These are phyloP conservation scores for Andrena chrysosceles DNA, from an alignment of 2,888 invertebrate genomes.

Conservation along the genomic window DNA sequence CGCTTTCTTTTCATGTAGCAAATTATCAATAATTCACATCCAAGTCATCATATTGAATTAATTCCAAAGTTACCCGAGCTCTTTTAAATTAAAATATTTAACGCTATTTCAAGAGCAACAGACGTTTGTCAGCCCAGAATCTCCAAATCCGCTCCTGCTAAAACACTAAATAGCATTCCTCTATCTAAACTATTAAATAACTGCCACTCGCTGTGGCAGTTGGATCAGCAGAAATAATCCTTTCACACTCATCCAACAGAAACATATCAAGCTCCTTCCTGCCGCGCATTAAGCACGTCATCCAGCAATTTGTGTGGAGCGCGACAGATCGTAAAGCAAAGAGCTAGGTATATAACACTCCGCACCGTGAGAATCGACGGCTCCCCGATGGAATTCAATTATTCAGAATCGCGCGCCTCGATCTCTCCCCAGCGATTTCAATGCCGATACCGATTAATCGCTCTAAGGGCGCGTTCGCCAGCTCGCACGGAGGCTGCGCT, in stretches of 20 bases:
- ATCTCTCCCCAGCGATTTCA: constrained; percentile 17
- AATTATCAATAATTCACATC: no score
- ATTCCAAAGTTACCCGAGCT: no score
- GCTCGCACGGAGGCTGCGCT: background rate
- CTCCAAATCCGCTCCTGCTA: no score
- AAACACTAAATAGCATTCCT: no score
- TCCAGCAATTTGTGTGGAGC: background rate
- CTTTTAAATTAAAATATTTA: no score
- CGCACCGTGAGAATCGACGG: constrained; percentile 16
- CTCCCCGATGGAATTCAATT: constrained; percentile 16
- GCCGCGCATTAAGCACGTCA: background rate
- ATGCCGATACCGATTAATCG: constrained; percentile 32
- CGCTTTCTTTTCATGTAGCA: no score
- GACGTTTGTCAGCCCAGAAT: no score
- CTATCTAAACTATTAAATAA: no score
- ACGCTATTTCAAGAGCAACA: no score
- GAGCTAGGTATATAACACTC: background rate
- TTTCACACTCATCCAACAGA: background rate
- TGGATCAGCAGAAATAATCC: no score
- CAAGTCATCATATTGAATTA: no score
- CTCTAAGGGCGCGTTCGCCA: constrained; percentile 10
- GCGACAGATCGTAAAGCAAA: constrained; percentile 5
- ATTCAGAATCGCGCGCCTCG: constrained; percentile 25
- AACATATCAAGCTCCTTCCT: background rate
- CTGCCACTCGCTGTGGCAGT: no score